These are phyloP conservation scores for Crax fasciolata DNA, from an alignment of 2,797 vertebrate genomes.

Conservation along the genomic window DNA sequence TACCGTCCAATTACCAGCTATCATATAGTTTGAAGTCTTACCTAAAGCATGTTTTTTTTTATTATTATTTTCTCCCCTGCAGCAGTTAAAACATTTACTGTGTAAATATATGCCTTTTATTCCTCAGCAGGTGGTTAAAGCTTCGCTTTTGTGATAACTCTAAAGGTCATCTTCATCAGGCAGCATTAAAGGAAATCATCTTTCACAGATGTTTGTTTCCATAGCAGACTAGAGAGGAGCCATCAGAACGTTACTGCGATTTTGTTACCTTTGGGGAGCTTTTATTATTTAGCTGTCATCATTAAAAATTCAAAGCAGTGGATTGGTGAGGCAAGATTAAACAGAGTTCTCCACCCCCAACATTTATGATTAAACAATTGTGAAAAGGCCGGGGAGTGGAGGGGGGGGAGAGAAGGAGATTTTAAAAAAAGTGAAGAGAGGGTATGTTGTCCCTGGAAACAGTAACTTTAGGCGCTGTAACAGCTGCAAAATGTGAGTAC, in stretches of 20 bases:
- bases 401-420: no score
- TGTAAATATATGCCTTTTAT: constrained; percentile 13
- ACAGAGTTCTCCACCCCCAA: not conserved
- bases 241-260: not conserved
- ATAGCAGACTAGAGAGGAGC: constrained; percentile 5
- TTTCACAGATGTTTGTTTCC: constrained; percentile 59
- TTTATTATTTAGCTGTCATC: constrained; percentile 60
- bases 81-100: not conserved
- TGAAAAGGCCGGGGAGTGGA: not conserved
- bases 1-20: not conserved
- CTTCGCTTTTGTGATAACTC: constrained; percentile 10
- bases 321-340: not conserved
- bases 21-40: not conserved
- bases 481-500: constrained; percentile 9
- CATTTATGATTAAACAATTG: not conserved
- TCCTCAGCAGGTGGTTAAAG: constrained; percentile 37
- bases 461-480: constrained; percentile 20
- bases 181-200: constrained; percentile 22
- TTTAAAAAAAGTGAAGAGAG: not conserved
- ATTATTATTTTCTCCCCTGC: not conserved
- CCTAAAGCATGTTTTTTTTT: not conserved
- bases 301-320: constrained; percentile 67
- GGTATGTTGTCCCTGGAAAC: constrained; percentile 14
- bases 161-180: constrained; percentile 39
- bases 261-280: constrained; percentile 8